A percentile compares a stretch with the other conserved stretches of the same genome.
phyloP scores from a whole-genome alignment of 1,140 invertebrate genomes.

The Heterodera carotae region DNA sequence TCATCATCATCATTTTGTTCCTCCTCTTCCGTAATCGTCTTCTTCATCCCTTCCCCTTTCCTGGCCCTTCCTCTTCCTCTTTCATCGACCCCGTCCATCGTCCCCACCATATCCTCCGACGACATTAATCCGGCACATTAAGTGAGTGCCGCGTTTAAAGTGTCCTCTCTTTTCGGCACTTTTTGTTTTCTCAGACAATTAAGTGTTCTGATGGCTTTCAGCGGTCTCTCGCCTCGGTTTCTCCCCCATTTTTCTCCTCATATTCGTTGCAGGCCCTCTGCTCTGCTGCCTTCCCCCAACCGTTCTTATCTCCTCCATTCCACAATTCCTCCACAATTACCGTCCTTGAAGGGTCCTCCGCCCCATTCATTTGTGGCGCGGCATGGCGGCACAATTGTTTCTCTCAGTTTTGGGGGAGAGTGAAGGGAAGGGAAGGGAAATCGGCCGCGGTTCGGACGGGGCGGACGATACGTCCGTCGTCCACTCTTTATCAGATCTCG shows the following conservation, averaged over 20 bases:
- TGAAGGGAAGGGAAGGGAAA: not conserved
- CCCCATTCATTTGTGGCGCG: not conserved
- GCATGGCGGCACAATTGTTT: not conserved
- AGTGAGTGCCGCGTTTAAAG: not conserved
- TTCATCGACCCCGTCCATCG: not conserved
- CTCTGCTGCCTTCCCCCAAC: not conserved
- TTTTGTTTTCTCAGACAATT: constrained; percentile 1
- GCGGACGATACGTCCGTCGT: not conserved
- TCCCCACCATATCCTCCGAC: not conserved
- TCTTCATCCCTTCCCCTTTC: not conserved
- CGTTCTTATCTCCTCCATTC: not conserved
- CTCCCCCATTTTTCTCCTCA: not conserved
- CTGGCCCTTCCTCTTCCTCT: not conserved
- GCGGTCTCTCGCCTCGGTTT: not conserved
- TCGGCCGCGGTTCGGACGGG: not conserved
- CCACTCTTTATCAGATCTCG: not conserved
- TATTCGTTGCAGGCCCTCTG: no score
- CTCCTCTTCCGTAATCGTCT: no score
- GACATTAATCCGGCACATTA: constrained; percentile 3
- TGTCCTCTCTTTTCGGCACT: not conserved
- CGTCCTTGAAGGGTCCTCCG: not conserved
- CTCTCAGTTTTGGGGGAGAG: not conserved
- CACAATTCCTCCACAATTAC: not conserved
- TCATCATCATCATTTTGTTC: no score
- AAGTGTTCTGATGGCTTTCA: not conserved